Conservation (phyloP, 2,888 invertebrate genomes). For the Nowickia ferox region DNA sequence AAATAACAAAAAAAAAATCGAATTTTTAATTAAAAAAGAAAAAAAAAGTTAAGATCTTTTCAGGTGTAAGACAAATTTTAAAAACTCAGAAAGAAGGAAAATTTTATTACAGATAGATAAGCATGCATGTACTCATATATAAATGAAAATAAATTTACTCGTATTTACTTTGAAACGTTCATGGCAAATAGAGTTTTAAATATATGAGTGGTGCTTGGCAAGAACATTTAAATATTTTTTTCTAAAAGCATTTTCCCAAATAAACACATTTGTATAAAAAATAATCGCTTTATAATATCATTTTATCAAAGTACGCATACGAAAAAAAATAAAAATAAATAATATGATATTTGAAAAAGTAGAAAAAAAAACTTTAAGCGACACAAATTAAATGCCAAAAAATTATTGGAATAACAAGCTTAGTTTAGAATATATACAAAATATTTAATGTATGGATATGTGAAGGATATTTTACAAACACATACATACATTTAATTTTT, state of each 20-base stretch:
- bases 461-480: no score
- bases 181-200: not conserved
- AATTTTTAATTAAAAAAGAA: constrained; percentile 37
- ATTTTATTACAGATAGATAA: not conserved
- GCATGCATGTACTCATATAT: not conserved
- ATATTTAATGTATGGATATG: no score
- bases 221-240: not conserved
- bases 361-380: constrained; percentile 12
- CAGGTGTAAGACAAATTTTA: not conserved
- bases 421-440: no score
- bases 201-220: not conserved
- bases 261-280: not conserved
- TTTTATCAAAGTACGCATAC: not conserved
- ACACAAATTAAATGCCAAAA: not conserved
- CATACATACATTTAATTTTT: no score
- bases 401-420: no score
- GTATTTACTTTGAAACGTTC: not conserved
- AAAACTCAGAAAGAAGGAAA: not conserved
- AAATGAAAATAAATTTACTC: not conserved
- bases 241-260: not conserved
- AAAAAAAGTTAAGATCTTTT: not conserved
- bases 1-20: not conserved
- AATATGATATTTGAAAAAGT: no score
- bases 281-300: not conserved
- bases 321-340: no score